Evolutionary conservation across 2,113 vertebrate species (phyloP), one percentile per base, ranked within the genome.

Genomic region (Xyrauchen texanus): DNA sequence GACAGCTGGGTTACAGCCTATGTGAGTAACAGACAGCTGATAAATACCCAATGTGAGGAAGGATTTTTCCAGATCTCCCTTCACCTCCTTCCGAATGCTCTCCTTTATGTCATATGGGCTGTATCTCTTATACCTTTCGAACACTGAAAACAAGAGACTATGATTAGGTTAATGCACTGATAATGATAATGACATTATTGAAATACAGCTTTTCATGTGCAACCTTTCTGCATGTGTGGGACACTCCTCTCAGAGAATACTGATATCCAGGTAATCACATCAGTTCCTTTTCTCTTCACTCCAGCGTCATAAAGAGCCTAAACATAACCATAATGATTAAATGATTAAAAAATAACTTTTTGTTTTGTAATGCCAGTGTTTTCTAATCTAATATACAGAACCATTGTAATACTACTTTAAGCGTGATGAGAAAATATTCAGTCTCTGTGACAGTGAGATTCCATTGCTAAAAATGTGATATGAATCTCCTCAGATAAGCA

Each of bases 41-140:
- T 47, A 62, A 15, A 7, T 87, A 99, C 98, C 98, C 77, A 99
- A 91, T 81, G 95, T 95, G 81, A 97, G 84, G 83, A 99, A 98
- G 15, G 96, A 96, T 67, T 86, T 96, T 60, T 97, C 95, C 87
- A 98, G 79, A 82, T 99, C 97, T 81, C 96, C 96, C 82, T 97
- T 98, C 76, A 98, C 96, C 68, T 97, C 96, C 76, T 97, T 97
- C 80, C 88, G 90, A 84, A 99, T 96, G 90, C 96, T 99, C 83
- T 98, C 98, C 92, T 95, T 75, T 93, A 99, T 98, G 90, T 98
- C 95, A 6, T 96, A 97, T 2, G 96, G 96, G 85, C 97, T 98
- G 93, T 97, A 98, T 88, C 91, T 95, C 91, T 95, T 98, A 92
- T 99, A 99, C 83, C 93, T 93, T 0, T 97, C 92, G 82, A 99